Evolutionary conservation across 2,113 vertebrate species (phyloP), one percentile per base, ranked within the genome.

Genomic region (Austrofundulus limnaeus): DNA sequence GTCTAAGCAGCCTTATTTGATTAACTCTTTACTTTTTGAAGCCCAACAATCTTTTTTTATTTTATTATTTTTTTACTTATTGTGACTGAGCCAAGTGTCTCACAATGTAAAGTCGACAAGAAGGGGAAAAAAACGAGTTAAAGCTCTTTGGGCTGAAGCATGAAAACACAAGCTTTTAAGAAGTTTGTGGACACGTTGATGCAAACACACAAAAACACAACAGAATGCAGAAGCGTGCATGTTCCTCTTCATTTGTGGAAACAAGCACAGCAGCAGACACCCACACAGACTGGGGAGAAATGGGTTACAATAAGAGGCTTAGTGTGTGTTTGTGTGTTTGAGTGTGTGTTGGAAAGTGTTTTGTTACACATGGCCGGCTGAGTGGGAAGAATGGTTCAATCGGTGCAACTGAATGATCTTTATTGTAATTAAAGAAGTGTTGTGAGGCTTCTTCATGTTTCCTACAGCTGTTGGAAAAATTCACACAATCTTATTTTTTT

Each of bases 301-400:
- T 82, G 81, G 49, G 85, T 84, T 81, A 73, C 63, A 42, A 61
- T 88, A 88, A 88, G 85, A 84, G 70, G 87, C 75, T 88, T 85
- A 82, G 66, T 59, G 39, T 17, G 43, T 25, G 39, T 55, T 45
- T 62, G 54, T 49, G 41, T 56, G 57, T 62, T 49, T 63, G 59
- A 38, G 42, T 67, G 53, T 62, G 61, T 66, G 66, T 50, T 59
- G 66, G 2, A 39, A 53, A 8, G 62, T 47, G 74, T 62, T 49
- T 58, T 56, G 43, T 67, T 50, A 73, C 69, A 74, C 59, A 84
- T 77, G 73, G 54, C 61, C 70, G 49, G 41, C 2, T 78, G 53
- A 47, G 38, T 64, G 51, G 52, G 63, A 73, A 78, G 85, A 82
- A 86, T 82, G 56, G 75, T 65, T 53, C 71, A 83, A 74, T 75